Percentiles rank a stretch among this genome's conserved stretches.
phyloP scores from a whole-genome alignment of 2,113 vertebrate species.

The Oostethus manadensis region DNA sequence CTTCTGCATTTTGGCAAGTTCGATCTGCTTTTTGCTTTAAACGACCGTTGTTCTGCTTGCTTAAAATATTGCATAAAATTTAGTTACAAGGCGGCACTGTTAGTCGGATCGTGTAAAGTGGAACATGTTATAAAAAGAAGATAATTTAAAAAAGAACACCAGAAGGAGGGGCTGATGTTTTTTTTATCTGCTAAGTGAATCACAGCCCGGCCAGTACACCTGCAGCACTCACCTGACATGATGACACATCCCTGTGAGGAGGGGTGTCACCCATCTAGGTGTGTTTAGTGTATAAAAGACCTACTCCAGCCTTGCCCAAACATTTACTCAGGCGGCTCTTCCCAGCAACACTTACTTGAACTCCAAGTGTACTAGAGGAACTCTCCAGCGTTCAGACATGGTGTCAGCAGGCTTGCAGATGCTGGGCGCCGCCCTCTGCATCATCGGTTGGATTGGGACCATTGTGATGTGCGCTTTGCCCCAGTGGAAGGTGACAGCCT shows the following conservation, averaged over 20 bases:
- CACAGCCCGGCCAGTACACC: neutral
- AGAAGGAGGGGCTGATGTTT: neutral
- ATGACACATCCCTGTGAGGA: constrained; percentile 32
- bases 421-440: constrained; percentile 77
- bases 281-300: constrained; percentile 56
- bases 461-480: constrained; percentile 81
- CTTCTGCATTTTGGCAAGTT: too few relatives aligned
- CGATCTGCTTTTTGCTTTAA: too few relatives aligned
- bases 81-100: too few relatives aligned
- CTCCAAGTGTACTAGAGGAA: constrained; percentile 18
- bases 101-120: too few relatives aligned
- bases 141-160: neutral
- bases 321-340: constrained; percentile 31
- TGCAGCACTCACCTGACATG: constrained; percentile 24
- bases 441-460: constrained; percentile 85
- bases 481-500: constrained; percentile 87
- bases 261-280: constrained; percentile 6
- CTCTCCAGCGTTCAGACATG: constrained; percentile 61
- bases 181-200: neutral
- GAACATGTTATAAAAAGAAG: neutral
- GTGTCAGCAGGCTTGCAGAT: constrained; percentile 84
- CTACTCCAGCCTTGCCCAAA: neutral
- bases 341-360: constrained; percentile 20
- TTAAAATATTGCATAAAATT: too few relatives aligned
- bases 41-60: too few relatives aligned